Evolutionary conservation across 1,140 invertebrate genomes (phyloP).

Genomic region (Gryon sp.): DNA sequence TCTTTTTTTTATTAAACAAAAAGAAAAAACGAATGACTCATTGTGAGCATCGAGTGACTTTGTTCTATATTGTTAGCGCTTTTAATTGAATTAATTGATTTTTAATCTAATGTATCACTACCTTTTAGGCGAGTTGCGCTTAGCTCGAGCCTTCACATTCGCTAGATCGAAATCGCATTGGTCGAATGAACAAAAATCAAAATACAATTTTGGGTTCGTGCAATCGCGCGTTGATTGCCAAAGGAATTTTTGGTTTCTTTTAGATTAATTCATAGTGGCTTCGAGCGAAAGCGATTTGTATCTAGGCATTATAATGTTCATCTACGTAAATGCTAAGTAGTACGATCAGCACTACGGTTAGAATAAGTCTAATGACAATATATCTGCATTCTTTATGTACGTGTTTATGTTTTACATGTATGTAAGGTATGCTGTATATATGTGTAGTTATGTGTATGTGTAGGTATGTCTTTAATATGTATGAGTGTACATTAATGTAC

Average conservation of each 20-base stretch:
- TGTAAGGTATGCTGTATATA: conserved; percentile 2
- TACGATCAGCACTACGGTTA: conserved; percentile 77
- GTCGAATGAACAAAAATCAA: conserved; percentile 26
- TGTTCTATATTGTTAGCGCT: conserved; percentile 56
- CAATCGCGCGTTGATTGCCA: not conserved
- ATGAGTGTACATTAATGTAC: conserved; percentile 2
- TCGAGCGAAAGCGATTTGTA: conserved; percentile 59
- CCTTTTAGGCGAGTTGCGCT: conserved; percentile 71
- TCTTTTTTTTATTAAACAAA: too few relatives aligned
- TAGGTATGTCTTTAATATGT: conserved; percentile 7
- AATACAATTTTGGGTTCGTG: too few relatives aligned
- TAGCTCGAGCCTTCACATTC: conserved; percentile 45
- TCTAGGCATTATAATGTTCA: conserved; percentile 72
- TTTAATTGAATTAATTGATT: conserved; percentile 61
- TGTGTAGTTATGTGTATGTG: conserved; percentile 29
- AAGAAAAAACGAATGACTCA: not conserved
- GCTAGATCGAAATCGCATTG: conserved; percentile 12
- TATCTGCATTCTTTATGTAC: conserved; percentile 28
- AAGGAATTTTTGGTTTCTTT: not conserved
- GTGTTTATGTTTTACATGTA: conserved; percentile 2
- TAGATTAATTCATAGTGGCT: conserved; percentile 39
- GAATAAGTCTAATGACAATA: conserved; percentile 68
- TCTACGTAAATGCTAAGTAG: conserved; percentile 75
- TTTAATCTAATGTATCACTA: conserved; percentile 74
- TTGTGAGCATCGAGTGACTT: conserved; percentile 67